Evolutionary conservation across 1,140 invertebrate genomes (phyloP).

Genomic region (Drosophila pallidifrons): DNA sequence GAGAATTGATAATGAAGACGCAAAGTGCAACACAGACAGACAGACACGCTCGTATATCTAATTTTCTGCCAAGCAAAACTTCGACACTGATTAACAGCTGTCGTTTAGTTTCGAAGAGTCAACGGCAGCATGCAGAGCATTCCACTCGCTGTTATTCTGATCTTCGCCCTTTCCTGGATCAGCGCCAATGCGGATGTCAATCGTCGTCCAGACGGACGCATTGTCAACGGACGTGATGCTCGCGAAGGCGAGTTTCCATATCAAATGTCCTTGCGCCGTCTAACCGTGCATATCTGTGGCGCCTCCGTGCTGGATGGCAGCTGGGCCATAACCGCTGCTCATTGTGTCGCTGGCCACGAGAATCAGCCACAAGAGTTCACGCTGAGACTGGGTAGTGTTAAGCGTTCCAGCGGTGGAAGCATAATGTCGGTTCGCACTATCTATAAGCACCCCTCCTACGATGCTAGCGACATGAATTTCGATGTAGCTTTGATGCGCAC

Average conservation of each 20-base stretch:
- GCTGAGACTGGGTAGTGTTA: conserved; percentile 67
- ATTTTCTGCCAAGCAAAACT: conserved; percentile 30
- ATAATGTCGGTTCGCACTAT: conserved; percentile 65
- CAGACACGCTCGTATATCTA: conserved; percentile 2
- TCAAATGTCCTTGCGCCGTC: conserved; percentile 70
- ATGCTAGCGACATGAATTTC: conserved; percentile 71
- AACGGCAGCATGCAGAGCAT: conserved; percentile 29
- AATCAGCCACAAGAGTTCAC: conserved; percentile 61
- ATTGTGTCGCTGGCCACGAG: conserved; percentile 76
- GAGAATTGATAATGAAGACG: conserved; percentile 40
- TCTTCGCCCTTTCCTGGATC: conserved; percentile 11
- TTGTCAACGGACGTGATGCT: conserved; percentile 74
- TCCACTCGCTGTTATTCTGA: not conserved
- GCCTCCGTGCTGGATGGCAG: conserved; percentile 72
- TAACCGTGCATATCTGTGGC: conserved; percentile 77
- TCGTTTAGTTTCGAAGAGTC: conserved; percentile 35
- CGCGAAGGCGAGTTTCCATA: conserved; percentile 65
- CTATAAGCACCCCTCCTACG: conserved; percentile 80
- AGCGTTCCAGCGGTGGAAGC: conserved; percentile 58
- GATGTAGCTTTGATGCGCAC: conserved; percentile 74
- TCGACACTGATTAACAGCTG: conserved; percentile 22
- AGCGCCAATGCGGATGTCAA: conserved; percentile 12
- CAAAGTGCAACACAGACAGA: conserved; percentile 20
- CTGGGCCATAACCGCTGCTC: conserved; percentile 84
- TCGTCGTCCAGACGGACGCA: conserved; percentile 67